phyloP scores from a whole-genome alignment of 2,888 invertebrate genomes.

The Agrotis segetum region DNA sequence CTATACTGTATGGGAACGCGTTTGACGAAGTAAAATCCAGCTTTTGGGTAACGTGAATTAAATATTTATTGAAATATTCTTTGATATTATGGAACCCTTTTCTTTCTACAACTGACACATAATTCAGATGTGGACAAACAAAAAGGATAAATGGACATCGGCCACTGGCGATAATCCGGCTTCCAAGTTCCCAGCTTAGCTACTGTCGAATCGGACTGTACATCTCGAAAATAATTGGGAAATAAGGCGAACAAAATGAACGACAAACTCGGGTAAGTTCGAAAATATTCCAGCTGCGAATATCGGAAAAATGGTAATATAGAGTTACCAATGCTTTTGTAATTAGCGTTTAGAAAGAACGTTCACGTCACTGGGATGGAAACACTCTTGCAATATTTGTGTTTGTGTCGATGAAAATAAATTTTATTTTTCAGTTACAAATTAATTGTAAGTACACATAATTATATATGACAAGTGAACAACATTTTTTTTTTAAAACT shows the following conservation, averaged over 20 bases:
- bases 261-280: background rate
- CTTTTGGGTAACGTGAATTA: no score
- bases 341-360: background rate
- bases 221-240: conserved; percentile 59
- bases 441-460: no score
- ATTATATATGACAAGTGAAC: no score
- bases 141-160: conserved; percentile 25
- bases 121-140: conserved; percentile 22
- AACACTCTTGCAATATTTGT: no score
- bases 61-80: no score
- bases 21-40: no score
- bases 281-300: background rate
- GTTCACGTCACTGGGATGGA: background rate
- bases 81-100: background rate
- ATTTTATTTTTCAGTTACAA: no score
- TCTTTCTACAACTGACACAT: conserved; percentile 4
- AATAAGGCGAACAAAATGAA: conserved; percentile 46
- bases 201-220: conserved; percentile 32
- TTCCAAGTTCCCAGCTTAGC: conserved; percentile 26
- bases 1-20: no score
- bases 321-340: background rate
- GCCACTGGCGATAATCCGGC: conserved; percentile 41
- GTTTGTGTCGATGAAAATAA: no score
- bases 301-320: background rate
- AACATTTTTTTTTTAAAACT: no score